Evolutionary conservation across 2,888 invertebrate species (phyloP).

Genomic region (Tribolium freemani): DNA sequence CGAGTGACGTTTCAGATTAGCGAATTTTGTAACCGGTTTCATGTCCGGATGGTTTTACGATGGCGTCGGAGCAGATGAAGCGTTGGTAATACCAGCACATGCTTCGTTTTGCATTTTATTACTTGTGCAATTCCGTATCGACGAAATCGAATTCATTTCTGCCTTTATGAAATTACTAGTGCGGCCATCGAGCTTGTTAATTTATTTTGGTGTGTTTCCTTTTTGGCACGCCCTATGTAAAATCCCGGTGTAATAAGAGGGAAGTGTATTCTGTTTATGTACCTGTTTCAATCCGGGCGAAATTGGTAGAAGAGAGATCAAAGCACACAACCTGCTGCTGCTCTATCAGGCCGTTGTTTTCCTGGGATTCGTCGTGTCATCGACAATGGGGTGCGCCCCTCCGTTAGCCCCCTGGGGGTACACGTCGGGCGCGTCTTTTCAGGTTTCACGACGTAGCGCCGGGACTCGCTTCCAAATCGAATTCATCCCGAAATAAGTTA

Average conservation of each 20-base stretch:
- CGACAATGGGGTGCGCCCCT: slow-evolving; percentile 45
- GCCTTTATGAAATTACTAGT: not conserved
- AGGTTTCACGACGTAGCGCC: slow-evolving; percentile 35
- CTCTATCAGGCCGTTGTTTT: slow-evolving; percentile 46
- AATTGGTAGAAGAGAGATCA: slow-evolving; percentile 55
- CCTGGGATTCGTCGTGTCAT: slow-evolving; percentile 49
- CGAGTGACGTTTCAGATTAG: not conserved
- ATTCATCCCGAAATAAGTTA: slow-evolving; percentile 44
- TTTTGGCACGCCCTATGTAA: slow-evolving; percentile 25
- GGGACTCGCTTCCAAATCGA: slow-evolving; percentile 42
- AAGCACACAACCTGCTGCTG: slow-evolving; percentile 46
- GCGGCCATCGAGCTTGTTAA: slow-evolving; percentile 14
- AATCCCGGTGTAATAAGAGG: slow-evolving; percentile 41
- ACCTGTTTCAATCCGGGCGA: slow-evolving; percentile 50
- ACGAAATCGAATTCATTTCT: not conserved
- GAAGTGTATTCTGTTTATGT: slow-evolving; percentile 45
- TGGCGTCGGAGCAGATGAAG: too few species aligned
- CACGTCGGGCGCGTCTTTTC: slow-evolving; percentile 44
- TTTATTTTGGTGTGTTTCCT: not conserved
- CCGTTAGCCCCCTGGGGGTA: slow-evolving; percentile 44
- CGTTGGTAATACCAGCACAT: not conserved
- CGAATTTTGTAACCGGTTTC: not conserved
- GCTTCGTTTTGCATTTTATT: slow-evolving; percentile 6
- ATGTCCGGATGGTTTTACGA: too few species aligned
- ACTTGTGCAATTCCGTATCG: slow-evolving; percentile 2